These are phyloP conservation scores for Drosophila mercatorum DNA, from an alignment of 2,888 invertebrate genomes.

Conservation along the genomic window DNA sequence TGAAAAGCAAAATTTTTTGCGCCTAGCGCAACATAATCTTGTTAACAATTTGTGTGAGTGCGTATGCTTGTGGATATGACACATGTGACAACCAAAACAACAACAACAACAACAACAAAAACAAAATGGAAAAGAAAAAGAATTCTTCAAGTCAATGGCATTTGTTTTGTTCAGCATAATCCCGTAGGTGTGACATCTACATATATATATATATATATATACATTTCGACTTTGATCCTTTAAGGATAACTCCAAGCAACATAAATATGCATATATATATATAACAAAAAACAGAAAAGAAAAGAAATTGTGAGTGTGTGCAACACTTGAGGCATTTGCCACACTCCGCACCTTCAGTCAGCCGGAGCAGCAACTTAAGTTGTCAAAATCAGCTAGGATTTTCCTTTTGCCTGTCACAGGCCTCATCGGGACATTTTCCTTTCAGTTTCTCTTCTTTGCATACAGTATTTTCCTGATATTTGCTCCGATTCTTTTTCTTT, in stretches of 20 bases:
- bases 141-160: conserved; percentile 68
- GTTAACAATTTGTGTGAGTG: conserved; percentile 69
- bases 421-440: conserved; percentile 51
- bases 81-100: conserved; percentile 51
- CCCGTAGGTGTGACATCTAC: conserved; percentile 71
- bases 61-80: conserved; percentile 58
- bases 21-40: conserved; percentile 67
- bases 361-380: conserved; percentile 54
- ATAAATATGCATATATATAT: conserved; percentile 22
- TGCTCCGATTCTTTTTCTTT: conserved; percentile 7
- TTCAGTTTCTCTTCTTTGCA: conserved; percentile 65
- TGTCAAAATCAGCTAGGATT: conserved; percentile 77
- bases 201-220: conserved; percentile 54
- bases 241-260: conserved; percentile 66
- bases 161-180: conserved; percentile 67
- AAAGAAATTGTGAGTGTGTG: conserved; percentile 34
- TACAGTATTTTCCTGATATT: conserved; percentile 22
- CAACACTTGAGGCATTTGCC: conserved; percentile 52
- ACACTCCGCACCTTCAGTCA: conserved; percentile 21
- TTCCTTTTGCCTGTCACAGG: conserved; percentile 20
- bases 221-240: conserved; percentile 80
- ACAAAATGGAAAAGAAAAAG: conserved; percentile 24
- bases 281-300: conserved; percentile 24
- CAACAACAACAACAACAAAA: conserved; percentile 17
- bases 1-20: conserved; percentile 49